Base-by-base conservation (phyloP, 1,140 invertebrate species). In the Cataglyphis hispanica region DNA sequence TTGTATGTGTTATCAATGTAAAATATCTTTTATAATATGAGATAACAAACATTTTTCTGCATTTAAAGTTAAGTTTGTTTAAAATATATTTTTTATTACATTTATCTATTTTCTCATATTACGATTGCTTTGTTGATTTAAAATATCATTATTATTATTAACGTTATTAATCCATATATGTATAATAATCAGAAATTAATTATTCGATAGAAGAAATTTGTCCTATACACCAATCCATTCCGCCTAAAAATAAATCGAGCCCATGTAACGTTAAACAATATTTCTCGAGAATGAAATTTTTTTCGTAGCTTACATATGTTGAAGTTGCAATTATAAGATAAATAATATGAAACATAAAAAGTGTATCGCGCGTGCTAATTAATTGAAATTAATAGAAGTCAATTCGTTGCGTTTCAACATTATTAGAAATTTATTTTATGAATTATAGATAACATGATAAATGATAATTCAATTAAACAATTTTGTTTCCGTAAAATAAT, bases 161-260 rank as follows among this genome's bases (percentile, higher is more conserved):
- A 50, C 34, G 58, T 53, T 58, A 34, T 40, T 6, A 19, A 64
- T 8, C 27, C 27, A 10, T 31, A n/a, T 46, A 19, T 13, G 2
- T 60, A 19, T 1, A 69, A 56, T 1, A 31, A 6, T 11, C 4
- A 16, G 19, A 78, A 27, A 58, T 34, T 22, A 70, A 58, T 56
- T 37, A 27, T 58, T 27, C 1, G 19, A 69, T 13, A n/a, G 13
- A 6, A 25, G 16, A 27, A 34, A 31, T 8, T 25, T 1, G 25
- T 58, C 25, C 10, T 5, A 11, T 6, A 2, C 13, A 10, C 46
- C 1, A 7, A 58, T 74, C 25, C 53, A 4, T 25, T 7, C 0
- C 5, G 13, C 25, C 37, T 43, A 72, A 81, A 74, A 60, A 63
- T 72, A 83, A 60, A 60, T 22, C 53, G 19, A 43, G 67, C 31